These are phyloP conservation scores for Podarcis lilfordi DNA, from an alignment of 2,797 vertebrate genomes.

Conservation along the genomic window DNA sequence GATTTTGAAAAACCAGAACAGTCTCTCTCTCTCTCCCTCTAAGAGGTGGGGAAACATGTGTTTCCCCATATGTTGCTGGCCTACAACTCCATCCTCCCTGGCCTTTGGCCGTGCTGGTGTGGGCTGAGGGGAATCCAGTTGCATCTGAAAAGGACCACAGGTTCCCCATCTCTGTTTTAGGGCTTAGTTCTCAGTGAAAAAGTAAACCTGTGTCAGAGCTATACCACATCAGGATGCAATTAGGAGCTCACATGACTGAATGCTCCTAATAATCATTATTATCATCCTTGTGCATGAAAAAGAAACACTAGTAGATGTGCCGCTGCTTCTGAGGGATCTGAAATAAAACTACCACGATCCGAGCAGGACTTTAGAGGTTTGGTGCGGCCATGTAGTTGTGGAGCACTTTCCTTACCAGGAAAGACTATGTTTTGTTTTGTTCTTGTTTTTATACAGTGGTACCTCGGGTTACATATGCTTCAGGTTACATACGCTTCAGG, in stretches of 20 bases:
- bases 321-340: neutral
- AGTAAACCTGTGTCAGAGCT: neutral
- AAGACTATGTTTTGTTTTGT: too few relatives aligned
- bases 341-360: neutral
- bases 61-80: neutral
- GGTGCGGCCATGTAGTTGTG: too few relatives aligned
- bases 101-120: neutral
- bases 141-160: neutral
- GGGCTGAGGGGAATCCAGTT: too few relatives aligned
- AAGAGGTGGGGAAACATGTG: neutral
- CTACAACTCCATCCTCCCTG: neutral
- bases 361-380: too few relatives aligned
- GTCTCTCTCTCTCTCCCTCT: too few relatives aligned
- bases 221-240: neutral
- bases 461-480: too few relatives aligned
- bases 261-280: neutral
- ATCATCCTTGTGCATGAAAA: neutral
- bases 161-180: neutral
- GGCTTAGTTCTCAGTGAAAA: neutral
- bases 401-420: too few relatives aligned
- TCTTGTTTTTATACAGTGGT: too few relatives aligned
- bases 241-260: neutral
- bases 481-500: too few relatives aligned
- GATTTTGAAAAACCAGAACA: neutral
- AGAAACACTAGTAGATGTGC: neutral